Percentiles rank a stretch among this genome's conserved stretches.
Conservation (phyloP, 2,113 vertebrate genomes). For the Hypomesus transpacificus region DNA sequence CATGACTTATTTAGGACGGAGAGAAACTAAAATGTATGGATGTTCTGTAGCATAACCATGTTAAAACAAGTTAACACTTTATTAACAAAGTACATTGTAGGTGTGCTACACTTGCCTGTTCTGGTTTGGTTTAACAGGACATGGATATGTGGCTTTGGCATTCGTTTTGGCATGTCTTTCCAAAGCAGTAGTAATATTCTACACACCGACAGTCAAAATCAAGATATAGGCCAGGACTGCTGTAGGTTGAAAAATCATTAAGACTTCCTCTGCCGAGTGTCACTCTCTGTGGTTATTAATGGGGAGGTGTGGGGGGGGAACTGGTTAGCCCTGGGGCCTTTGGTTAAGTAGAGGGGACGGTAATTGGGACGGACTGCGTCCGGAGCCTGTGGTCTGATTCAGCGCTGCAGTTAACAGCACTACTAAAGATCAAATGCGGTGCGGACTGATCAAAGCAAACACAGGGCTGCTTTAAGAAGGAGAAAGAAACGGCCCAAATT, state of each 20-base stretch:
- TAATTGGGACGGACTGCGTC: slow-evolving; percentile 61
- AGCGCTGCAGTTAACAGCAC: slow-evolving; percentile 61
- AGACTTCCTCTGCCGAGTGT: not conserved
- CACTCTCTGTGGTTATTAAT: slow-evolving; percentile 12
- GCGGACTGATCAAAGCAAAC: slow-evolving; percentile 62
- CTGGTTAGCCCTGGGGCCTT: slow-evolving; percentile 39
- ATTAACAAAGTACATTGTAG: no score
- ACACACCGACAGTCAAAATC: not conserved
- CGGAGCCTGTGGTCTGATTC: slow-evolving; percentile 53
- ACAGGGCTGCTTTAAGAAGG: slow-evolving; percentile 42
- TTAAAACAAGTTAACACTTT: no score
- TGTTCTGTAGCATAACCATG: no score
- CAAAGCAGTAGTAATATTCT: no score
- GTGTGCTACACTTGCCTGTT: no score
- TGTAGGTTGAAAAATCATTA: not conserved
- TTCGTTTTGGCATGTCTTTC: no score
- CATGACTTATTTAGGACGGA: no score
- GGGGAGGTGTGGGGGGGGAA: not conserved
- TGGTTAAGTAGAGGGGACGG: slow-evolving; percentile 54
- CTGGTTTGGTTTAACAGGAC: no score
- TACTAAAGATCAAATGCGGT: slow-evolving; percentile 68
- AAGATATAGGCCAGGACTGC: not conserved
- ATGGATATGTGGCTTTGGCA: no score
- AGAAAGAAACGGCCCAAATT: slow-evolving; percentile 58
- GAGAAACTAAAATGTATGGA: no score